Base-by-base conservation (phyloP, 2,113 vertebrate species). In the Willisornis vidua region DNA sequence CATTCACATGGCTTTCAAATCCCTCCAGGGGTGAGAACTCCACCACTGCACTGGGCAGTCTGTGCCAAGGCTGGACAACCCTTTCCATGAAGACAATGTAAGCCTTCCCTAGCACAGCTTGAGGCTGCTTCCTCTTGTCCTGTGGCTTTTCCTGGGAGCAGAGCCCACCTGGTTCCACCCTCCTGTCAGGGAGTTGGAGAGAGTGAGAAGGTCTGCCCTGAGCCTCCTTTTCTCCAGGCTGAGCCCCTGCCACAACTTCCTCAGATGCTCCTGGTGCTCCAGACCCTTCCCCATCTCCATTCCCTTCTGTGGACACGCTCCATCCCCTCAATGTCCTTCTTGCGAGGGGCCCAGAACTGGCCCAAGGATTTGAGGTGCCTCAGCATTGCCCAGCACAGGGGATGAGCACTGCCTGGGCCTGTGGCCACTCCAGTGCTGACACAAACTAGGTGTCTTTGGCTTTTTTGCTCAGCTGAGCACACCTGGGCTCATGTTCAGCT, bases 1-100 rank as follows among this genome's bases (percentile, higher is more conserved):
- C 39, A 3, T 19, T 18, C 35, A 16, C 28, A 2, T 0, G 6
- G 20, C 37, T 58, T 15, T 45, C 33, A 3, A n/a, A 18, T 18
- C 9, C 52, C 15, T 9, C 15, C 20, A 8, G 43, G 33, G 20
- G 41, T 12, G 25, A 10, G 0, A 6, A 7, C 25, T 35, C 55
- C 19, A 14, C 24, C n/a, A 13, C 37, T n/a, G 8, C 37, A 25
- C 67, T 35, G 55, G 35, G 23, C 66, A 61, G 35, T 19, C 65
- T 31, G 7, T 31, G 25, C 25, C 61, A 41, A 18, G 37, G 37
- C 49, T 12, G 35, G 20, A 57, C 43, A 43, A 17, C 51, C 22
- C 26, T 65, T 23, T 7, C 37, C 59, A 4, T 2, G 25, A 59
- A 24, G n/a, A 59, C 57, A 35, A 24, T 59, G n/a, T 59, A 59